A percentile compares a stretch with the other conserved stretches of the same genome.
Evolutionary conservation across 2,113 vertebrate species (phyloP).

Genomic region (Ivindomyrus marchei): DNA sequence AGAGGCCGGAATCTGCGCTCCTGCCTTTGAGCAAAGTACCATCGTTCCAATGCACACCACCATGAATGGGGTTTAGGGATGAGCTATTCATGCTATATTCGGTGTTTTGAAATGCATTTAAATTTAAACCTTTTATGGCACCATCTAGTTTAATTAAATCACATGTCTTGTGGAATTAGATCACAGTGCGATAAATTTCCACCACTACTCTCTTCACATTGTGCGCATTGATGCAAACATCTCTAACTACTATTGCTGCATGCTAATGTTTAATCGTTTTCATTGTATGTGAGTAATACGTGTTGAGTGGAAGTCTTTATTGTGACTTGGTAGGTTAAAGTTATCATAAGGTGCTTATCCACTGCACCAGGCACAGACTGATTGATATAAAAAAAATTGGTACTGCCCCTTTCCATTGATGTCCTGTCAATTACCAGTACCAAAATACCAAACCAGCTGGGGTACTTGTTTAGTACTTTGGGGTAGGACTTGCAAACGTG

Average conservation of each 20-base stretch:
- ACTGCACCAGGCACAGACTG: background rate
- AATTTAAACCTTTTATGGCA: background rate
- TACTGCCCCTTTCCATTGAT: background rate
- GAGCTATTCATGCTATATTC: slow-evolving; percentile 1
- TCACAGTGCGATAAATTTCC: background rate
- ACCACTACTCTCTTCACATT: background rate
- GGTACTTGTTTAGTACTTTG: background rate
- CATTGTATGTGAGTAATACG: background rate
- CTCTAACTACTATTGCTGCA: background rate
- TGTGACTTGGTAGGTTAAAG: background rate
- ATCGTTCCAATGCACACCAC: background rate
- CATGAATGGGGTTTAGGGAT: background rate
- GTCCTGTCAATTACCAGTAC: background rate
- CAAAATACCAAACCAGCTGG: background rate
- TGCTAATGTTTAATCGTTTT: background rate
- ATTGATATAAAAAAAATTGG: background rate
- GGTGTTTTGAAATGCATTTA: background rate
- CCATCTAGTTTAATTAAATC: background rate
- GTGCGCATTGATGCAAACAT: background rate
- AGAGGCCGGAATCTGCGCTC: background rate
- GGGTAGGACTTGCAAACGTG: background rate
- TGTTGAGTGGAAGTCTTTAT: background rate
- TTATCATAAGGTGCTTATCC: background rate
- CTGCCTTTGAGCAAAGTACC: background rate
- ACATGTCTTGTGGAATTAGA: background rate